Conservation (phyloP, 2,113 vertebrate species). For the Gallinago paraguaiae region DNA sequence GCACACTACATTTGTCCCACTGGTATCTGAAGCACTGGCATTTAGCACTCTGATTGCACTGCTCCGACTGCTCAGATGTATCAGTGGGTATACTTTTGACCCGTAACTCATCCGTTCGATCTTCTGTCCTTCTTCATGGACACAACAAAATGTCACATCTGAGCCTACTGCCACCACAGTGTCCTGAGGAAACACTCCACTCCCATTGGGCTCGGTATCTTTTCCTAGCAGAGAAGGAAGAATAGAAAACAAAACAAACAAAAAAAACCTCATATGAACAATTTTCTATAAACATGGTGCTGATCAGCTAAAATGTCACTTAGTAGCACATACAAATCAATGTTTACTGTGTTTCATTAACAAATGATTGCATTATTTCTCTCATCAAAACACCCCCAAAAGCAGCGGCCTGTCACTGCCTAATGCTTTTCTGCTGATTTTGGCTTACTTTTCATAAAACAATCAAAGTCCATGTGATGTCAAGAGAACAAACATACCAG, state of each 20-base stretch:
- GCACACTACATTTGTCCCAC: conserved; percentile 76
- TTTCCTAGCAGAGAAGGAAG: conserved; percentile 32
- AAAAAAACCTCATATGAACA: not conserved
- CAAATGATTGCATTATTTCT: not conserved
- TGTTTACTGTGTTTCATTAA: not conserved
- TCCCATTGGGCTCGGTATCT: not conserved
- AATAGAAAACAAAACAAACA: not conserved
- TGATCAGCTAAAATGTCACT: not conserved
- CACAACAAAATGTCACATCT: conserved; percentile 76
- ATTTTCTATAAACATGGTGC: not conserved
- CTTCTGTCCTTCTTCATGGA: conserved; percentile 51
- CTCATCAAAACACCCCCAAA: not conserved
- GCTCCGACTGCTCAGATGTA: conserved; percentile 69
- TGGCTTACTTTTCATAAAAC: not conserved
- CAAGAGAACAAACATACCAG: conserved; percentile 61
- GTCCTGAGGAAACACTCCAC: conserved; percentile 71
- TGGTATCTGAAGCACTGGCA: conserved; percentile 53
- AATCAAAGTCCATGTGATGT: not conserved
- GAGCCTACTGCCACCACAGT: conserved; percentile 74
- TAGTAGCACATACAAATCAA: not conserved
- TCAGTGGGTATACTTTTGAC: not conserved
- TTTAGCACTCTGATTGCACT: conserved; percentile 70
- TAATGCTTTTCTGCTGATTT: not conserved
- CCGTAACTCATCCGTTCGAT: conserved; percentile 16
- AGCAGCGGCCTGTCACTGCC: not conserved